Base-by-base conservation (phyloP, 1,140 invertebrate genomes). In the Euura lappo region DNA sequence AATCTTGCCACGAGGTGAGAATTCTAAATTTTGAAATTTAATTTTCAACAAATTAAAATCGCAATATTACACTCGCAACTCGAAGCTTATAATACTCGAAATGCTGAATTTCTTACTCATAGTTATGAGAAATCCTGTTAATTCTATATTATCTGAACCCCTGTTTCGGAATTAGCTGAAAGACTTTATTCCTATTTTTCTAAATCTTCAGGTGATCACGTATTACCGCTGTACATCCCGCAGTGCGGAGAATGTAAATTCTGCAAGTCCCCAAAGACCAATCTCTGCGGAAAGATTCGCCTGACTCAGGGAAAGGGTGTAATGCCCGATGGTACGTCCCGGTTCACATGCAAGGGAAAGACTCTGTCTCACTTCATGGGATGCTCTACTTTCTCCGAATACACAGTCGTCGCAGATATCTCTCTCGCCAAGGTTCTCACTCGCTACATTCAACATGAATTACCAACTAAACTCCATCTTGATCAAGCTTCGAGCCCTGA, bases 201-300 rank as follows among this genome's bases (percentile, higher is more conserved):
- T 75, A 8, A 11, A 67, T 69, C 83, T 87, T 44, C 76, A 93
- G 95, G 98, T 75, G 98, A 99, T 87, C 95, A 98, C 89, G 98
- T 99, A 0, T 91, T 99, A 75, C 98, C 98, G 6, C 85, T 98
- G 44, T 99, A 99, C 80, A 94, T 98, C 76, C 98, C 98, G 2
- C 98, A 99, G 86, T 99, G 98, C 86, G 90, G 93, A 64, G 93
- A 97, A 5, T 99, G 99, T 88, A 98, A 99, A 85, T 99, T 98
- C 86, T 99, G 99, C 85, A 93, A 94, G 74, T 98, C 94, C 74
- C 91, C 93, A 0, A 99, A 99, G 86, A 99, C 98, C 2, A 99
- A 99, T 90, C 87, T 99, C 2, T 99, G 99, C 83, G 92, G 95
- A 79, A 98, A 97, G 88, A 98, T 99, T 71, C 90, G 95, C n/a